Conservation (phyloP, 2,888 invertebrate genomes). For the Ornithoptera alexandrae region DNA sequence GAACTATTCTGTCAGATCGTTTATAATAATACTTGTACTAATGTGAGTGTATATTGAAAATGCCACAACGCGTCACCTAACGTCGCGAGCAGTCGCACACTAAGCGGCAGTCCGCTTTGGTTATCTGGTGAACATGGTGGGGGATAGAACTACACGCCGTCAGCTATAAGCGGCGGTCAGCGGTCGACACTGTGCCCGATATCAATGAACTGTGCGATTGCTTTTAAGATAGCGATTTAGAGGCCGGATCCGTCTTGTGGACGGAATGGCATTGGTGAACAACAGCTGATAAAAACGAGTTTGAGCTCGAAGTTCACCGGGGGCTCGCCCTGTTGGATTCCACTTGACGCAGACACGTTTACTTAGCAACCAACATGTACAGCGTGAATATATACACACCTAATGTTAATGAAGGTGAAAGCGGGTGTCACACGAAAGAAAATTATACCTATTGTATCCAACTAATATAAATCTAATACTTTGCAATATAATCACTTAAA, state of each 20-base stretch:
- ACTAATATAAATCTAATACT: too few species aligned
- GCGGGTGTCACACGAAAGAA: not conserved
- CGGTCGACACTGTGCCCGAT: constrained; percentile 35
- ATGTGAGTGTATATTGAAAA: constrained; percentile 52
- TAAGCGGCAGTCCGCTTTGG: constrained; percentile 38
- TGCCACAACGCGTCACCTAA: constrained; percentile 44
- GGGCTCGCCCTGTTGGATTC: constrained; percentile 57
- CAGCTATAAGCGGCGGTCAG: constrained; percentile 47
- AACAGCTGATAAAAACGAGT: constrained; percentile 56
- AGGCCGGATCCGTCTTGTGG: constrained; percentile 14
- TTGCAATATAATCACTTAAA: too few species aligned
- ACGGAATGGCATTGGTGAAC: constrained; percentile 30
- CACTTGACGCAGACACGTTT: constrained; percentile 38
- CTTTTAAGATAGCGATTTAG: constrained; percentile 20
- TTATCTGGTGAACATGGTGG: constrained; percentile 41
- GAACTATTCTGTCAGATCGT: constrained; percentile 65
- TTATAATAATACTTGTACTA: constrained; percentile 47
- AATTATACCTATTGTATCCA: not conserved
- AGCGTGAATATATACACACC: not conserved
- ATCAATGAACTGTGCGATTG: constrained; percentile 28
- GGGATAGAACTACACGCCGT: constrained; percentile 54
- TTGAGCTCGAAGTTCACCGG: constrained; percentile 59
- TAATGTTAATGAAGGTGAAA: constrained; percentile 17
- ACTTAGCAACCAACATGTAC: constrained; percentile 35
- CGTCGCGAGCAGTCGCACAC: constrained; percentile 57